Base-by-base conservation (phyloP, 2,113 vertebrate genomes). In the Pedetes capensis region DNA sequence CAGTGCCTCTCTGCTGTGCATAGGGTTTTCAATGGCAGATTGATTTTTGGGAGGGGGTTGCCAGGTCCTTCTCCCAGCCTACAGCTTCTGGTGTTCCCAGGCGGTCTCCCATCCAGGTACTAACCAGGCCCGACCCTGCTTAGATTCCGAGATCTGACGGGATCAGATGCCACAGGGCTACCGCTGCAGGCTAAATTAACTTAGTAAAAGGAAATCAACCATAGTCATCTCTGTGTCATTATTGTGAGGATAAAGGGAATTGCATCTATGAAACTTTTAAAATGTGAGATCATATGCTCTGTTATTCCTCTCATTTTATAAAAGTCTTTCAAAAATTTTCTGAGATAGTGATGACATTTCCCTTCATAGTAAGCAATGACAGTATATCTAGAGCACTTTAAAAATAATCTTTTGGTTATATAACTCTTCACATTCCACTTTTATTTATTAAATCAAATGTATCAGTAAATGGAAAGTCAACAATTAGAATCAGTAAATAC, bases 401-500 rank as follows among this genome's bases (percentile, higher is more conserved):
- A 85, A 91, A 94, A 47, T 71, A 53, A 75, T 64, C 23, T 76
- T 95, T 85, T 13, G 39, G 20, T 9, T 29, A 93, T 37, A 72
- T 2, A 78, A n/a, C 71, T 51, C 42, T 85, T 89, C 37, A 93
- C 68, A 8, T 79, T 93, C 16, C 10, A 75, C 23, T 93, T 96
- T 57, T 44, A 59, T 81, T 85, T 83, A 68, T 22, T 84, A 69
- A 83, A 55, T 57, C 59, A 81, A 88, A 94, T 66, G 13, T 23
- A 71, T 95, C 61, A 68, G 18, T 76, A 96, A 96, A 86, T 85
- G 91, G 83, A 93, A 96, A 91, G 39, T 51, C 89, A 78, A 51
- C 61, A 92, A 92, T 92, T 95, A 89, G 49, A 92, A 90, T 91
- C 37, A 75, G 72, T 93, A 78, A 83, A 61, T 94, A 93, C 53